Evolutionary conservation across 2,797 vertebrate genomes (phyloP).

Genomic region (Aldrovandia affinis): DNA sequence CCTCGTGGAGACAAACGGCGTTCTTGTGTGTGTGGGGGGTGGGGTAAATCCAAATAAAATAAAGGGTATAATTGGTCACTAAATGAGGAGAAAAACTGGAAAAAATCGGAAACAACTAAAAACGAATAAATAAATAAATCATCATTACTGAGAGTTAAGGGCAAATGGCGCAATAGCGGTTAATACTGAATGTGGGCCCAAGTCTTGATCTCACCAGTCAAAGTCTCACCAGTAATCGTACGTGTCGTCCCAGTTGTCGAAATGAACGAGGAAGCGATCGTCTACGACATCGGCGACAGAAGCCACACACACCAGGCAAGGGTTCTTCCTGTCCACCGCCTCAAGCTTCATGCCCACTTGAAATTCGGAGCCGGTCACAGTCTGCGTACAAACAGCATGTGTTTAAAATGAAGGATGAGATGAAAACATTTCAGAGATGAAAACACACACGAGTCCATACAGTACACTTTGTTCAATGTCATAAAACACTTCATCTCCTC

Average conservation of each 20-base stretch:
- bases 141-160: no score
- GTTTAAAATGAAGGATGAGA: not conserved
- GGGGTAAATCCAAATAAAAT: no score
- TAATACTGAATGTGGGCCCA: no score
- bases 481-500: no score
- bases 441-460: not conserved
- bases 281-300: slow-evolving; percentile 88
- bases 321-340: slow-evolving; percentile 94
- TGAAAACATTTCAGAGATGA: not conserved
- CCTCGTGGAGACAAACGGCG: no score
- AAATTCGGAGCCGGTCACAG: slow-evolving; percentile 70
- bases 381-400: slow-evolving; percentile 48
- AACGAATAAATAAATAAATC: no score
- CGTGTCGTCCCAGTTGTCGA: slow-evolving; percentile 93
- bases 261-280: slow-evolving; percentile 90
- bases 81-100: no score
- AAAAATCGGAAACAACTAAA: no score
- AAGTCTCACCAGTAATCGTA: slow-evolving; percentile 92
- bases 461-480: not conserved
- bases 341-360: slow-evolving; percentile 94
- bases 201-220: slow-evolving; percentile 79
- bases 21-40: no score
- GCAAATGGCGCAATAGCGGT: no score
- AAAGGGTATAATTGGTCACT: no score
- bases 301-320: slow-evolving; percentile 91